These are phyloP conservation scores for Protula sp. DNA, from an alignment of 2,888 invertebrate species.

Conservation along the genomic window DNA sequence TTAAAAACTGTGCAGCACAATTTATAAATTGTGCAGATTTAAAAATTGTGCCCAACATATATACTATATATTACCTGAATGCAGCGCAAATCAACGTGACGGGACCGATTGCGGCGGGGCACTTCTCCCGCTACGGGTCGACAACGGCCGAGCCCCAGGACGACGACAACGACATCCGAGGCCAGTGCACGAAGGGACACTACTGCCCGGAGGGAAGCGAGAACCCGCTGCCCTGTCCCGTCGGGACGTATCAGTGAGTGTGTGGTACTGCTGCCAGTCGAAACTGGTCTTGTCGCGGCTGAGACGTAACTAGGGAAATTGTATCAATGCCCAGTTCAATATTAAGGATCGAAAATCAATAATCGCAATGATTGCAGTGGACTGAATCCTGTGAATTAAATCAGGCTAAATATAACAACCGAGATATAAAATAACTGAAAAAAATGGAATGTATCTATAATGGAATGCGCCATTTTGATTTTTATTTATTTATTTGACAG, in stretches of 20 bases:
- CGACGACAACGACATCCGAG: conserved; percentile 32
- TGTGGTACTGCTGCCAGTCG: too few relatives aligned
- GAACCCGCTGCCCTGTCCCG: conserved; percentile 36
- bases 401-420: too few relatives aligned
- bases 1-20: too few relatives aligned
- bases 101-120: conserved; percentile 37
- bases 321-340: too few relatives aligned
- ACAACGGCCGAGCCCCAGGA: conserved; percentile 32
- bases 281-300: too few relatives aligned
- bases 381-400: too few relatives aligned
- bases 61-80: neutral
- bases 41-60: neutral
- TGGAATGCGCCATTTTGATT: too few relatives aligned
- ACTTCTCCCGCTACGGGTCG: conserved; percentile 34
- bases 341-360: too few relatives aligned
- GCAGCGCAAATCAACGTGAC: conserved; percentile 37
- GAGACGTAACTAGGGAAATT: too few relatives aligned
- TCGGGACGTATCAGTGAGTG: conserved; percentile 33
- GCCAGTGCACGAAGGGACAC: conserved; percentile 42
- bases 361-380: too few relatives aligned
- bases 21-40: neutral
- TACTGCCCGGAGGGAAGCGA: conserved; percentile 40
- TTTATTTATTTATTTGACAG: conserved; percentile 12
- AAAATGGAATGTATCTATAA: too few relatives aligned
- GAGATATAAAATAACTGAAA: too few relatives aligned